A percentile compares a stretch with the other conserved stretches of the same genome.
Conservation (phyloP, 1,140 invertebrate genomes). For the Lineus longissimus region DNA sequence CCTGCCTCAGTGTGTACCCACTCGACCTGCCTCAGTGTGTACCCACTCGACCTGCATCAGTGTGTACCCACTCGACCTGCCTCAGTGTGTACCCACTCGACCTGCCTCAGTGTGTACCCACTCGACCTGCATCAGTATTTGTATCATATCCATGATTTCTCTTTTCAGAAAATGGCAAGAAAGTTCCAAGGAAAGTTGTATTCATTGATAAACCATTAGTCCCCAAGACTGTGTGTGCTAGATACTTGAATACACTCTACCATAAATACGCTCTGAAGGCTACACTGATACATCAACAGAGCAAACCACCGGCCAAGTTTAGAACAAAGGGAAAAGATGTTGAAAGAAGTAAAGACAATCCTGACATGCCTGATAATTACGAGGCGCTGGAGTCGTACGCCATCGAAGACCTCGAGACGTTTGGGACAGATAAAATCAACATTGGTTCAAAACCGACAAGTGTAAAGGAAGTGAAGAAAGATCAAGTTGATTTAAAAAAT, state of each 20-base stretch:
- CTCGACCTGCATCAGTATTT: too few species aligned
- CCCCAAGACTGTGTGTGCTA: conserved; percentile 15
- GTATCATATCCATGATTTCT: not conserved
- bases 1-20: too few species aligned
- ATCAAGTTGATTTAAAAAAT: too few species aligned
- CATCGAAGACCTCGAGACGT: conserved; percentile 9
- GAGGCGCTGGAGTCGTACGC: not conserved
- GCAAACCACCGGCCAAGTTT: not conserved
- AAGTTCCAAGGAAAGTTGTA: conserved; percentile 19
- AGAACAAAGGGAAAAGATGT: not conserved
- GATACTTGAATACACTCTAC: conserved; percentile 25
- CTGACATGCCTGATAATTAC: not conserved
- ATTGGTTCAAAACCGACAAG: not conserved
- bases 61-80: too few species aligned
- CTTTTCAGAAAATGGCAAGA: conserved; percentile 20
- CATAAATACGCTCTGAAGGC: conserved; percentile 22
- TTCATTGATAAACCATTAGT: conserved; percentile 27
- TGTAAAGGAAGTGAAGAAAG: too few species aligned
- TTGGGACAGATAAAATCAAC: not conserved
- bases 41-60: too few species aligned
- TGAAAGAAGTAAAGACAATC: not conserved
- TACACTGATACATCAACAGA: conserved; percentile 1
- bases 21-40: too few species aligned
- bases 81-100: too few species aligned
- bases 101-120: too few species aligned